These are phyloP conservation scores for Ips nitidus DNA, from an alignment of 1,140 invertebrate genomes.

Conservation along the genomic window DNA sequence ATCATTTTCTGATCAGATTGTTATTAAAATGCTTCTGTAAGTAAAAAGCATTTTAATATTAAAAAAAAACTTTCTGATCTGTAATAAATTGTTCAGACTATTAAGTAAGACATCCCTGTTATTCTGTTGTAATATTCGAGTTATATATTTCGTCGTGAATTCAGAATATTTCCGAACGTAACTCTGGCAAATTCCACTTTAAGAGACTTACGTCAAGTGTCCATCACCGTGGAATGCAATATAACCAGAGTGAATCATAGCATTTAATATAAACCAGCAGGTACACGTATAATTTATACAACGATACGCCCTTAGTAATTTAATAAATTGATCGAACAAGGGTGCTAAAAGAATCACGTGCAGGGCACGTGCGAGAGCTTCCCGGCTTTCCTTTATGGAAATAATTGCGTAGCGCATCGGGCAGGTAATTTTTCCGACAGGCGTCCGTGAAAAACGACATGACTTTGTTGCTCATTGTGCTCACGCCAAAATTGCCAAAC, in stretches of 20 bases:
- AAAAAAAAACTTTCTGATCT: too few species aligned
- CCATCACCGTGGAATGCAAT: neutral
- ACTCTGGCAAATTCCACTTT: neutral
- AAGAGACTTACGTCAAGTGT: conserved; percentile 1
- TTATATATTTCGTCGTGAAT: too few species aligned
- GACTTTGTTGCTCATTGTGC: conserved; percentile 31
- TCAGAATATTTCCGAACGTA: neutral
- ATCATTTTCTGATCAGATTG: too few species aligned
- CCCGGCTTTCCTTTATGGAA: conserved; percentile 28
- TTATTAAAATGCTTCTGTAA: too few species aligned
- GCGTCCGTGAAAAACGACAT: conserved; percentile 25
- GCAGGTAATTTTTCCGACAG: conserved; percentile 30
- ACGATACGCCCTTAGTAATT: conserved; percentile 34
- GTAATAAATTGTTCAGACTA: too few species aligned
- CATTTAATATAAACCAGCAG: conserved; percentile 33
- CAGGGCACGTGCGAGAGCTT: conserved; percentile 30
- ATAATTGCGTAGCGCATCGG: conserved; percentile 35
- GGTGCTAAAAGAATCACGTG: conserved; percentile 34
- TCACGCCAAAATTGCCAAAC: conserved; percentile 24
- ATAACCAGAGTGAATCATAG: conserved; percentile 24
- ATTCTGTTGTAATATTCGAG: too few species aligned
- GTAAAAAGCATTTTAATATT: too few species aligned
- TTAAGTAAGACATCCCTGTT: too few species aligned
- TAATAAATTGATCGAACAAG: conserved; percentile 36
- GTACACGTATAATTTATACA: conserved; percentile 35